Conservation (phyloP, 2,888 invertebrate genomes). For the Cantharis rufa region DNA sequence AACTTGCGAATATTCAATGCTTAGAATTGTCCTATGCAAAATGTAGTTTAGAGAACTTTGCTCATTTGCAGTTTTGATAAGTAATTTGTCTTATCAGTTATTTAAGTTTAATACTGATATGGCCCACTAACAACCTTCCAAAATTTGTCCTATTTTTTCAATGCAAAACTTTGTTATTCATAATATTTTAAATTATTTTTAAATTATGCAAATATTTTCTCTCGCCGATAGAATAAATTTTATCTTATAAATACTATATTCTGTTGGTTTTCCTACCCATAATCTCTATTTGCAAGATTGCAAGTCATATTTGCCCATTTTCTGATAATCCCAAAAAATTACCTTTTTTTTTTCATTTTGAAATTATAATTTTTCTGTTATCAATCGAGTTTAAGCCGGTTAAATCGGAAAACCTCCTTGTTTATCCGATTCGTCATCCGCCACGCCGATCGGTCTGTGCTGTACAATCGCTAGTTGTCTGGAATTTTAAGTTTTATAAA, state of each 20-base stretch:
- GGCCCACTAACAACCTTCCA: neutral
- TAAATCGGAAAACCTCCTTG: too few relatives aligned
- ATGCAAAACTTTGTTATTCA: neutral
- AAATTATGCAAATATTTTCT: neutral
- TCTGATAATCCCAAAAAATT: too few relatives aligned
- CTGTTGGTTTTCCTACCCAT: neutral
- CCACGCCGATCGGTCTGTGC: too few relatives aligned
- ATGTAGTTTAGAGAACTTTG: conserved; percentile 6
- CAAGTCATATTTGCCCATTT: too few relatives aligned
- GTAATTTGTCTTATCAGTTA: conserved; percentile 9
- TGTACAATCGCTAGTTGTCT: too few relatives aligned
- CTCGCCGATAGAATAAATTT: neutral
- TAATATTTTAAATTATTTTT: neutral
- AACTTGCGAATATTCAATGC: conserved; percentile 6
- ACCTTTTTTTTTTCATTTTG: too few relatives aligned
- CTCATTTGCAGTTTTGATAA: conserved; percentile 21
- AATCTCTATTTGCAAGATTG: neutral
- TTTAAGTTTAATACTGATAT: conserved; percentile 9
- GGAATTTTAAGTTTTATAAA: too few relatives aligned
- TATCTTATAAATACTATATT: neutral
- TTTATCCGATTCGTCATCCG: too few relatives aligned
- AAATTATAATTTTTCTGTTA: too few relatives aligned
- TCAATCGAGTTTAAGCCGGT: too few relatives aligned
- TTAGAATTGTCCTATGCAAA: conserved; percentile 1
- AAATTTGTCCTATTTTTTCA: neutral